Evolutionary conservation across 2,888 invertebrate species (phyloP), one percentile per base, ranked within the genome.

Genomic region (Ephialtes manifestator): DNA sequence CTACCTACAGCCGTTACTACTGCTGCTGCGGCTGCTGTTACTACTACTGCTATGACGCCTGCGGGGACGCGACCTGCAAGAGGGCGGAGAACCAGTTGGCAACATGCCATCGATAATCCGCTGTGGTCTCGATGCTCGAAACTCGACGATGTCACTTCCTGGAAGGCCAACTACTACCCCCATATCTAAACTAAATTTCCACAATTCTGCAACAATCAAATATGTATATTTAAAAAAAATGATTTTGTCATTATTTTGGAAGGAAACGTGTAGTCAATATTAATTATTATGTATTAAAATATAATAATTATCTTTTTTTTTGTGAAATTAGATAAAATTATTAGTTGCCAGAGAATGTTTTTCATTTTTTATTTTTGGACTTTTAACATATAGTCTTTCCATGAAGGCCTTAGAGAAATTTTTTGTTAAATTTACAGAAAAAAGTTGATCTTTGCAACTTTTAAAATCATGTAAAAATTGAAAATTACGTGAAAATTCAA

Each of bases 21-120:
- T 18, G 18, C 18, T 18, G 8, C 65, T 3, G 24, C 58, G 28
- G 28, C 28, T 13, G 13, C 15, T 24, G 15, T 13, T 53, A 20
- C 55, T 55, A 55, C 55, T 24, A 24, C 55, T 8, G 11, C 53
- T 53, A 20, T 20, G 0, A 55, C 24, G n/a, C 55, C 11, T 15
- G 11, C 0, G 55, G 55, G 55, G 24, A 55, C 55, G 55, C 13
- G 15, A 11, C 10, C 20, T 18, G 46, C 48, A n/a, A 7, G 13
- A 28, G 46, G 48, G 28, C 24, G 24, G 43, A 46, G 76, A 76
- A 76, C 76, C 68, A 82, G 76, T 76, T 82, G 76, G 76, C 81
- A 43, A 76, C 58, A 48, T 71, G 70, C 75, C 75, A 76, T 76
- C 81, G 68, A 81, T 81, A 76, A 82, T 82, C 81, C 81, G 35